These are phyloP conservation scores for Macrostomum lignano DNA, from an alignment of 1,140 invertebrate genomes.

Conservation along the genomic window DNA sequence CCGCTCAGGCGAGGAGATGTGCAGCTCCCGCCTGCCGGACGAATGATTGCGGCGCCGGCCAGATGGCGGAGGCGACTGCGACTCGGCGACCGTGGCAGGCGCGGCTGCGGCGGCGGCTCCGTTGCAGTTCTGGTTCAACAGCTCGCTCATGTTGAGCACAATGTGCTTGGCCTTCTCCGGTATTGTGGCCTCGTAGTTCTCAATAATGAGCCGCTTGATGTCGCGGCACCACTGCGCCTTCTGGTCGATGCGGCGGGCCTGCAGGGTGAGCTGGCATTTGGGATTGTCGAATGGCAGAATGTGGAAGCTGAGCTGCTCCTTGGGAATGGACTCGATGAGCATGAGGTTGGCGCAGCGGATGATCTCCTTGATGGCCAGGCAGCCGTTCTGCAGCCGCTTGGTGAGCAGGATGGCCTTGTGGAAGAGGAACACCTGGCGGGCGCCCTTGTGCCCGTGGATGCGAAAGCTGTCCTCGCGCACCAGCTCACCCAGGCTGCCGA, in stretches of 20 bases:
- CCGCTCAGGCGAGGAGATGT: too few relatives aligned
- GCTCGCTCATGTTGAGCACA: too few relatives aligned
- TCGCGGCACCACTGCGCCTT: slow-evolving; percentile 71
- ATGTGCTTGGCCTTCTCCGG: too few relatives aligned
- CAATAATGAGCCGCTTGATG: slow-evolving; percentile 62
- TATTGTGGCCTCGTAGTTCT: slow-evolving; percentile 83
- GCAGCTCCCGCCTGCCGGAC: too few relatives aligned
- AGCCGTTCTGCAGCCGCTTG: slow-evolving; percentile 66
- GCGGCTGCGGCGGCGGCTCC: too few relatives aligned
- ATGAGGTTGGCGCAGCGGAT: slow-evolving; percentile 74
- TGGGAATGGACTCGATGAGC: slow-evolving; percentile 71
- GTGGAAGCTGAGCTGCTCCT: slow-evolving; percentile 70
- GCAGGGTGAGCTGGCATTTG: slow-evolving; percentile 53
- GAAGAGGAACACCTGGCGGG: slow-evolving; percentile 62
- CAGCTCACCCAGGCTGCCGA: slow-evolving; percentile 69
- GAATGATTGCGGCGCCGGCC: too few relatives aligned
- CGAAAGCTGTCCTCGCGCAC: slow-evolving; percentile 53
- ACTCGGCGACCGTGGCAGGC: too few relatives aligned
- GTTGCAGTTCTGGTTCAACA: too few relatives aligned
- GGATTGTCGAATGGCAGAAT: slow-evolving; percentile 80
- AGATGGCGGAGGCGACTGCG: too few relatives aligned
- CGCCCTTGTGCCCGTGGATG: slow-evolving; percentile 44
- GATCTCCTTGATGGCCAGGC: slow-evolving; percentile 59
- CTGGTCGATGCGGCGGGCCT: slow-evolving; percentile 45
- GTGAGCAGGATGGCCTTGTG: slow-evolving; percentile 72